Conservation (phyloP, 2,888 invertebrate genomes). For the Amphiduros pacificus region DNA sequence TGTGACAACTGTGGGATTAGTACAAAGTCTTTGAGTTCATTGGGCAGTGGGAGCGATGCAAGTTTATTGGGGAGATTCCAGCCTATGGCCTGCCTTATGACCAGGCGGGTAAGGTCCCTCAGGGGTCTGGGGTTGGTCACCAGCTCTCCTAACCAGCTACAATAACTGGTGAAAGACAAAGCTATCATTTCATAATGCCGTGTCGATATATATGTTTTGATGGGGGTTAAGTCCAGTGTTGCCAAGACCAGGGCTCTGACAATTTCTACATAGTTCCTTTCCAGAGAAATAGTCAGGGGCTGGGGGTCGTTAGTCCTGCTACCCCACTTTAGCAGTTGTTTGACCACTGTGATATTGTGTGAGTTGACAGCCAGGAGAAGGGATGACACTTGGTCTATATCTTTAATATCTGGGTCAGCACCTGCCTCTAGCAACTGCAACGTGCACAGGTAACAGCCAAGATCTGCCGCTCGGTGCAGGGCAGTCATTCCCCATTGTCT, state of each 20-base stretch:
- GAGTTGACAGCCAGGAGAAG: slow-evolving; percentile 17
- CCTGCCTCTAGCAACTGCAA: slow-evolving; percentile 2
- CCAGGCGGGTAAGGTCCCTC: not conserved
- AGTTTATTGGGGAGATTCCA: not conserved
- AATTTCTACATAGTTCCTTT: not conserved
- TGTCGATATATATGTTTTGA: too few species aligned
- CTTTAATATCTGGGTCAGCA: slow-evolving; percentile 5
- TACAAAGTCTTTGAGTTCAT: too few species aligned
- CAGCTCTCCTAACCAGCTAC: not conserved
- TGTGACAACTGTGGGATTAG: too few species aligned
- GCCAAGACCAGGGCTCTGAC: not conserved
- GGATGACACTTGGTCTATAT: slow-evolving; percentile 14
- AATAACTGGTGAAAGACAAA: not conserved
- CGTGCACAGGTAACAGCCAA: slow-evolving; percentile 5
- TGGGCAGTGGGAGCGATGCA: too few species aligned
- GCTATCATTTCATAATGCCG: too few species aligned
- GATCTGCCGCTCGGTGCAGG: slow-evolving; percentile 14
- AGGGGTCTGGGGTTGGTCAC: not conserved
- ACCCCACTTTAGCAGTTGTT: not conserved
- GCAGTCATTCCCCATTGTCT: slow-evolving; percentile 14
- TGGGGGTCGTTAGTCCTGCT: not conserved
- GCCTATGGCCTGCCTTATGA: not conserved
- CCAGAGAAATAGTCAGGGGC: not conserved
- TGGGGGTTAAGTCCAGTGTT: not conserved
- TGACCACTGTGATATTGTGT: not conserved